These are phyloP conservation scores for Lamprologus ornatipinnis DNA, from an alignment of 2,113 vertebrate genomes.

Conservation along the genomic window DNA sequence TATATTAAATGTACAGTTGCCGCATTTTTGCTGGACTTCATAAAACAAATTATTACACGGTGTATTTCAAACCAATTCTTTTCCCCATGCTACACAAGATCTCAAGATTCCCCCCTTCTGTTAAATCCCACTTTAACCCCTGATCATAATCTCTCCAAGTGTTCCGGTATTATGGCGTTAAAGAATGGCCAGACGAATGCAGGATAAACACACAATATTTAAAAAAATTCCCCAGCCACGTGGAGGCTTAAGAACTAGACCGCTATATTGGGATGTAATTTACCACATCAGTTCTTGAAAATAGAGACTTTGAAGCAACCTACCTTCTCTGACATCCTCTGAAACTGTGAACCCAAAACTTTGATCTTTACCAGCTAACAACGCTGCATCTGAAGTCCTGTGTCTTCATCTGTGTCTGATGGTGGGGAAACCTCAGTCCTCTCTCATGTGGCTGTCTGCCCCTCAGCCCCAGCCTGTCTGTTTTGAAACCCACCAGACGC, in stretches of 20 bases:
- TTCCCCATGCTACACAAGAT: not conserved
- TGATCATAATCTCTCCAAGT: not conserved
- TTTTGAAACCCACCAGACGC: constrained; percentile 6
- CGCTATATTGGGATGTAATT: not conserved
- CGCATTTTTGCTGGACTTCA: not conserved
- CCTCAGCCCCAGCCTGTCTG: constrained; percentile 11
- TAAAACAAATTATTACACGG: not conserved
- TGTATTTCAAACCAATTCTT: not conserved
- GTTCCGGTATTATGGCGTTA: not conserved
- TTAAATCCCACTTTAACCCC: not conserved
- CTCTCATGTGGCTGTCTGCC: constrained; percentile 48
- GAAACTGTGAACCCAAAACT: not conserved
- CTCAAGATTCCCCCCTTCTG: not conserved
- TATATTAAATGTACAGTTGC: not conserved
- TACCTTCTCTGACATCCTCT: not conserved
- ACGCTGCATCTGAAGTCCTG: not conserved
- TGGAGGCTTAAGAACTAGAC: not conserved
- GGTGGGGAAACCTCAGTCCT: not conserved
- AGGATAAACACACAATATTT: not conserved
- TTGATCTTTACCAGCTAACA: constrained; percentile 9
- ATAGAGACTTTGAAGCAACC: not conserved
- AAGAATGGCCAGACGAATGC: not conserved
- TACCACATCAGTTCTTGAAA: not conserved
- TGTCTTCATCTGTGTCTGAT: not conserved
- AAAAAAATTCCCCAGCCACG: not conserved